These are phyloP conservation scores for Sarcophaga caerulescens DNA, from an alignment of 2,888 invertebrate genomes.

Conservation along the genomic window DNA sequence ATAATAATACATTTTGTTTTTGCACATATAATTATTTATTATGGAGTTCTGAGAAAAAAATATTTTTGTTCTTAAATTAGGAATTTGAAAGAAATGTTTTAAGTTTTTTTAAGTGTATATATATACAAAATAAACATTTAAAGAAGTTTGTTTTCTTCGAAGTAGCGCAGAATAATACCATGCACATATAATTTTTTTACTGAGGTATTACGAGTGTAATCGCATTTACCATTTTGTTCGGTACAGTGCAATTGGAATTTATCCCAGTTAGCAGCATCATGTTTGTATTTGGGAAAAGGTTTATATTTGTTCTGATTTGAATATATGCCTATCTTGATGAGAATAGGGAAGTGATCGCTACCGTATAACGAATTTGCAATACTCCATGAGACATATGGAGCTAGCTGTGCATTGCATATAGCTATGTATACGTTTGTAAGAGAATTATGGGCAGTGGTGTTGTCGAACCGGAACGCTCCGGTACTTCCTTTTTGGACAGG, in stretches of 20 bases:
- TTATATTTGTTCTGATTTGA: not conserved
- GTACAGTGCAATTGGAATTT: not conserved
- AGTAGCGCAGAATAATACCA: too few species aligned
- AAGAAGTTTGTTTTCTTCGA: too few species aligned
- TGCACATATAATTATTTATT: too few species aligned
- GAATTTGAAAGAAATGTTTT: too few species aligned
- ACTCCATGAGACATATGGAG: not conserved
- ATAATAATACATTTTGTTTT: too few species aligned
- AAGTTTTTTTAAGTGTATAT: too few species aligned
- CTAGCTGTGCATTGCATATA: not conserved
- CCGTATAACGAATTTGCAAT: not conserved
- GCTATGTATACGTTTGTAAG: not conserved
- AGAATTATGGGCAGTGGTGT: not conserved
- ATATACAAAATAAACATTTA: too few species aligned
- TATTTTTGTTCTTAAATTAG: too few species aligned
- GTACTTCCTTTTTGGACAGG: too few species aligned
- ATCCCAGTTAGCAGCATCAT: not conserved
- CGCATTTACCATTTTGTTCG: not conserved
- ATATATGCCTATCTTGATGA: not conserved
- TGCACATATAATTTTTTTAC: too few species aligned
- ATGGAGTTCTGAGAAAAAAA: too few species aligned
- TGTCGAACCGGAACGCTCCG: too few species aligned
- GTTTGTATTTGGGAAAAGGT: slow-evolving; percentile 20
- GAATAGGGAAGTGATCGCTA: slow-evolving; percentile 6
- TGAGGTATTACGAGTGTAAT: not conserved